phyloP scores from a whole-genome alignment of 2,113 vertebrate genomes.

The Psilopogon haemacephalus region DNA sequence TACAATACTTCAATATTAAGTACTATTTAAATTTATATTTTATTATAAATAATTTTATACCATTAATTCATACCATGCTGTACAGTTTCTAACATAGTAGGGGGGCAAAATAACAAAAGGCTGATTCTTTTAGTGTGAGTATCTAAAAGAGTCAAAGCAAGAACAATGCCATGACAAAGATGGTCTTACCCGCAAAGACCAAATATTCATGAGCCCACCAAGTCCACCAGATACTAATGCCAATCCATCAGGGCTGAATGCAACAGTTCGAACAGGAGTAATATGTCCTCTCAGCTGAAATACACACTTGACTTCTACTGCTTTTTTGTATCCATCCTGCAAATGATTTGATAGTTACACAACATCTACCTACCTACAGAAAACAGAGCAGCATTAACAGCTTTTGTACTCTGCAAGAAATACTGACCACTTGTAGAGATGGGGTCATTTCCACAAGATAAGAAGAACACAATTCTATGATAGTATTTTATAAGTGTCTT shows the following conservation, averaged over 20 bases:
- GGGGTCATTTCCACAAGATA: no score
- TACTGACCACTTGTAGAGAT: neutral
- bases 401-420: neutral
- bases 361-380: neutral
- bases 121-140: no score
- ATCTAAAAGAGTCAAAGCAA: no score
- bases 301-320: conserved; percentile 77
- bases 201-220: conserved; percentile 96
- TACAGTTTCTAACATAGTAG: neutral
- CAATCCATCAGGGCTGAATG: conserved; percentile 92
- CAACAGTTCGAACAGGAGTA: conserved; percentile 89
- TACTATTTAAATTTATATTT: neutral
- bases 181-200: conserved; percentile 90
- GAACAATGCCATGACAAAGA: neutral
- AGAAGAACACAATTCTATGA: neutral
- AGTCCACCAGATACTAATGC: conserved; percentile 91
- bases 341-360: conserved; percentile 18
- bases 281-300: conserved; percentile 93
- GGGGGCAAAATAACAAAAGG: no score
- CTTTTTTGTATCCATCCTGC: conserved; percentile 78
- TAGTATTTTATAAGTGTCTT: neutral
- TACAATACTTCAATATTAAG: neutral
- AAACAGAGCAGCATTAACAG: accelerated
- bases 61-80: neutral
- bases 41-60: neutral